Evolutionary conservation across 2,888 invertebrate genomes (phyloP), one percentile per base, ranked within the genome.

Genomic region (Seira musarum): DNA sequence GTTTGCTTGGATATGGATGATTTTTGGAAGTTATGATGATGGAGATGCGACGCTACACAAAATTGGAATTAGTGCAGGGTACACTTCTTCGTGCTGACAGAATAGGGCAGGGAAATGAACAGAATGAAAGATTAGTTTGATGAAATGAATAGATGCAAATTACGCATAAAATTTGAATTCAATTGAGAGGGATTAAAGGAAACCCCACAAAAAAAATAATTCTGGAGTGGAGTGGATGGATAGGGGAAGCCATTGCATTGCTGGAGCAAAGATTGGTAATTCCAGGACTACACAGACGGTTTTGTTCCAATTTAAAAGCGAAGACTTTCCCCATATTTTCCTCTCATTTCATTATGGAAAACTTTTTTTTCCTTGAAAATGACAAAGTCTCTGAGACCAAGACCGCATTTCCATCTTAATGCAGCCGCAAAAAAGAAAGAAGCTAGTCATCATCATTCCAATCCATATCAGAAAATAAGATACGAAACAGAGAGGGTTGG

Each of bases 111-210:
- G 6, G 22, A n/a, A 64, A 25, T 24, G 24, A 24, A 2, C 6
- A 22, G 25, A 64, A 5, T 64, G 21, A 24, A 35, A 40, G 40
- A 40, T 40, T 40, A 40, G 40, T 65, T 24, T 25, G n/a, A 35
- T 2, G 65, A 30, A 5, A 35, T 15, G n/a, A 65, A 65, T 65
- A 25, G 24, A 40, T 71, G 63, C 61, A 71, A 61, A 61, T 71
- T 71, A 71, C 15, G 71, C 60, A 71, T 30, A 71, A 61, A 71
- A 67, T 35, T 24, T 40, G 40, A 40, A 40, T 40, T 40, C 40
- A 40, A 40, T 40, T 40, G 40, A 40, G 40, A 40, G 40, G 40
- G 40, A 40, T 40, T 40, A 40, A 40, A 40, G 6, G 40, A 40
- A 40, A 40, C 40, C 40, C 40, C 13, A 40, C 40, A 40, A 40